Evolutionary conservation across 1,140 invertebrate species (phyloP), one percentile per base, ranked within the genome.

Genomic region (Macrocentrus cingulum): DNA sequence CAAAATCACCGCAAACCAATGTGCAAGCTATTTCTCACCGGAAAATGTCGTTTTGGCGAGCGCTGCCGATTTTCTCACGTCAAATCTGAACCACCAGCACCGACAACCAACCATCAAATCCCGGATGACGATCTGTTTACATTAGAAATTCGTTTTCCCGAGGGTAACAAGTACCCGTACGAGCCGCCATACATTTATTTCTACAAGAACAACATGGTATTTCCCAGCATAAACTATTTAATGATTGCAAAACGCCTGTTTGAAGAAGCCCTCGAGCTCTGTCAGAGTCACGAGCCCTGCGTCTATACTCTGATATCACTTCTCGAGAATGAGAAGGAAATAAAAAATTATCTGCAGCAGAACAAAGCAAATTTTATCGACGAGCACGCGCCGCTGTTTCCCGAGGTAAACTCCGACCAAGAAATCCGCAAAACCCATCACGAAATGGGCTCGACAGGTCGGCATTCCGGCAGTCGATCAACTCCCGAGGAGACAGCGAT

Each of bases 41-140:
- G 88, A 39, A 75, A 81, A 62, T 91, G 89, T 72, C 85, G 84
- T 68, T 90, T 81, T 78, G 87, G 85, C 18, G 74, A 77, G 51
- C 88, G 86, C 68, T 91, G 89, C 75, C 83, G 84, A 67, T 90
- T 87, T 80, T 82, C 82, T n/a, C 89, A 91, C 75, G 80, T 87
- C 68, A 69, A 72, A 44, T 77, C 80, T 53, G 74, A 68, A 58
- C 75, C 73, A 60, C 56, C 63, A 45, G 67, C 75, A 57, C 76
- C 77, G 66, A 74, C 76, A 58, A 62, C n/a, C n/a, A 69, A 57
- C 22, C 49, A 18, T 70, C 71, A 58, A 50, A 54, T 15, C 41
- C 42, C 55, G 56, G 66, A 7, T 57, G 69, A 39, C 55, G 66
- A 18, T 66, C 76, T 60, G 62, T 88, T 86, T 75, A 82, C 84